Conservation (phyloP, 2,113 vertebrate species). For the Pseudorectes ferrugineus region DNA sequence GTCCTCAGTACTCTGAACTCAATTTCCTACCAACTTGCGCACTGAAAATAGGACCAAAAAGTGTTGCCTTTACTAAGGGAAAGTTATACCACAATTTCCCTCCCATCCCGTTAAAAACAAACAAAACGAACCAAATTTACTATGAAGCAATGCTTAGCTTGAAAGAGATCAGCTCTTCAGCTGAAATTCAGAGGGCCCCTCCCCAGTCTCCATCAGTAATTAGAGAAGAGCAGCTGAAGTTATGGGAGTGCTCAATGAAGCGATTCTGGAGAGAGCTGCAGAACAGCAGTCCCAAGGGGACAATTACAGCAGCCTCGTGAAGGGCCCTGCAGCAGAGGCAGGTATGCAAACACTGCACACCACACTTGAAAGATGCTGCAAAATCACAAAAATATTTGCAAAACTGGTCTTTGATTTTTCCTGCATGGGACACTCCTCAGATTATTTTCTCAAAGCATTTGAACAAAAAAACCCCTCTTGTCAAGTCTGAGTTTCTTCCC, state of each 20-base stretch:
- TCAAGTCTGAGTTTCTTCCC: neutral
- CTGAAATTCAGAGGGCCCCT: neutral
- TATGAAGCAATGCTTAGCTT: neutral
- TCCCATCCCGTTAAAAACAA: neutral
- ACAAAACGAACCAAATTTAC: neutral
- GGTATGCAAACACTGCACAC: neutral
- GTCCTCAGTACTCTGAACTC: slow-evolving; percentile 67
- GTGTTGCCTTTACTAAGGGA: neutral
- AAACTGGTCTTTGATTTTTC: neutral
- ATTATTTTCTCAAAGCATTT: neutral
- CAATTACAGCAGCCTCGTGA: neutral
- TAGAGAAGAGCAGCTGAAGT: neutral
- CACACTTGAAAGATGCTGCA: neutral
- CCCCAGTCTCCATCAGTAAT: neutral
- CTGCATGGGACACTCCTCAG: neutral
- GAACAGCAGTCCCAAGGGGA: neutral
- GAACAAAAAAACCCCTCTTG: neutral
- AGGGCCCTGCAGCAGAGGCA: neutral
- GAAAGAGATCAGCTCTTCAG: neutral
- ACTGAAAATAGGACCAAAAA: slow-evolving; percentile 1
- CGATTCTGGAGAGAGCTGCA: neutral
- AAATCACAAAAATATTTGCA: neutral
- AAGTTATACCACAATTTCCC: neutral
- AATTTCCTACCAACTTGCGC: slow-evolving; percentile 63
- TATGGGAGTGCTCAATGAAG: neutral